phyloP scores from a whole-genome alignment of 2,888 invertebrate species.

The Heliconius cydno region DNA sequence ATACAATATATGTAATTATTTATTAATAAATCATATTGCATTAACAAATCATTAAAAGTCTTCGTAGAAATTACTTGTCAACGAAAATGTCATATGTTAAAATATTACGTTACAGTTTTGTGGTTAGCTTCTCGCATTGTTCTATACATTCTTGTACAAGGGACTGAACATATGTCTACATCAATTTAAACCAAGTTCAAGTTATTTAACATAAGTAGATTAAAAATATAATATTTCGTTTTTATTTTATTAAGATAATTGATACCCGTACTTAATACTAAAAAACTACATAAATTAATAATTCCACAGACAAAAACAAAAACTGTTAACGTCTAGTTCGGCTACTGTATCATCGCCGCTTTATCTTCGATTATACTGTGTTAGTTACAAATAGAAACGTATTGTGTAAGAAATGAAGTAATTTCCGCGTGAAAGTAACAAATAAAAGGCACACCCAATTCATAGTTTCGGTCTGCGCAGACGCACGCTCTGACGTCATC shows the following conservation, averaged over 20 bases:
- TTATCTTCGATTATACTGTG: not conserved
- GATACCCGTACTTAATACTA: not conserved
- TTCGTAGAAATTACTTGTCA: slow-evolving; percentile 41
- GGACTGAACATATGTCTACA: slow-evolving; percentile 25
- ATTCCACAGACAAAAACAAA: not conserved
- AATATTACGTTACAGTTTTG: slow-evolving; percentile 53
- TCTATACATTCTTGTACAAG: slow-evolving; percentile 42
- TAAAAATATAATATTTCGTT: not conserved
- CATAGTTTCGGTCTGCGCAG: slow-evolving; percentile 48
- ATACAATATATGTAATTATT: too few relatives aligned
- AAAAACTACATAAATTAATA: not conserved
- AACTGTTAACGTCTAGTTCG: not conserved
- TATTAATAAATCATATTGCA: not conserved
- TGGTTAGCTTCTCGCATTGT: slow-evolving; percentile 54
- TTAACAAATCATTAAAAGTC: slow-evolving; percentile 18
- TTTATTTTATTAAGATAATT: not conserved
- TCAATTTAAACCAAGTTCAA: slow-evolving; percentile 17
- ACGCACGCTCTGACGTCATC: slow-evolving; percentile 69
- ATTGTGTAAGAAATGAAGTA: slow-evolving; percentile 32
- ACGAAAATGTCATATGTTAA: slow-evolving; percentile 59
- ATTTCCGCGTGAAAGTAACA: slow-evolving; percentile 47
- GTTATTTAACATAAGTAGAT: slow-evolving; percentile 5
- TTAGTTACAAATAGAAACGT: slow-evolving; percentile 20
- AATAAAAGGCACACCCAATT: slow-evolving; percentile 60
- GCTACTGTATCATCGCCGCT: not conserved